Base-by-base conservation (phyloP, 2,888 invertebrate species). In the Bellardia bayeri region DNA sequence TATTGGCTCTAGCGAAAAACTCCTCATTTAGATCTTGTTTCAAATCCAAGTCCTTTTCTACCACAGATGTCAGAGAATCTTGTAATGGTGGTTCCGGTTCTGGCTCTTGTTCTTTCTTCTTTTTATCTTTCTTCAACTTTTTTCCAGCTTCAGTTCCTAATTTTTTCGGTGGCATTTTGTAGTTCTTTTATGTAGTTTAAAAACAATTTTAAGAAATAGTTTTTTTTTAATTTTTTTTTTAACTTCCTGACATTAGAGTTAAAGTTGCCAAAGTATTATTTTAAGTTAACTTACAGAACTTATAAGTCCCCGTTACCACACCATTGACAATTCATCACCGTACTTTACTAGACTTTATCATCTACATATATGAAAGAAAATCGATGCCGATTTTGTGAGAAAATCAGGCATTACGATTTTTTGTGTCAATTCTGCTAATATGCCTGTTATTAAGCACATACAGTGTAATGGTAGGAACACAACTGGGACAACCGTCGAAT, bases 1-100 rank as follows among this genome's bases (percentile, higher is more conserved):
- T 82, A 58, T 90, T 90, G 14, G 90, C 90, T 8, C 87, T 80
- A 8, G 80, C 78, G 37, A 93, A 93, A 84, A 93, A 93, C 0
- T 89, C 88, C 1, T 91, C 90, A 87, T 92, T 82, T 6, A 93
- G 84, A 88, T 92, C 93, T 0, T 64, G 23, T 30, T 90, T 54
- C 30, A 92, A 90, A 89, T 93, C 90, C 30, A 93, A 69, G 33
- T 92, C 90, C 0, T 89, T 91, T 9, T 90, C 91, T 0, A 89
- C 88, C 3, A 89, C 2, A 0, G 87, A 69, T 40, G 89, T 87
- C 0, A 64, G 56, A 6, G 91, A 90, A 68, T 90, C 89, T 23
- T 85, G 72, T 4, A 90, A 51, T 42, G 89, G 89, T 2, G 89
- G 81, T 23, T 88, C 85, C 3, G 74, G 71, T 6, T 69, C 83